Base-by-base conservation (phyloP, 2,797 vertebrate species). In the Phaenicophaeus curvirostris region DNA sequence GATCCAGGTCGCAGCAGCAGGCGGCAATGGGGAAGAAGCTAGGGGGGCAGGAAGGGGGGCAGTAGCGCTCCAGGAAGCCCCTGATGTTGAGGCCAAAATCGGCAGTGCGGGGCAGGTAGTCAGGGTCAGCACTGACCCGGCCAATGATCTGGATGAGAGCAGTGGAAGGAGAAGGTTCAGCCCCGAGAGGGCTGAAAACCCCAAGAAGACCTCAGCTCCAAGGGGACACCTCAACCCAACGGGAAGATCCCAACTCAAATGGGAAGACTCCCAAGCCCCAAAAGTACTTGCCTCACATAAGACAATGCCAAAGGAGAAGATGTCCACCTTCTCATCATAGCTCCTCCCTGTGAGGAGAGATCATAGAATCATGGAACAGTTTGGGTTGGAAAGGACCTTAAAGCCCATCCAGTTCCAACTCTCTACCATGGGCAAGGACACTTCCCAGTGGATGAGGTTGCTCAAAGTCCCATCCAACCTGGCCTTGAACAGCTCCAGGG, bases 281-380 rank as follows among this genome's bases (percentile, higher is more conserved):
- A 13, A 17, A 14, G 68, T 51, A 92, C 99, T 98, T 97, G 99
- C 99, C 99, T 99, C 99, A 0, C 99, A 99, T 21, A 99, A 98
- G 97, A 99, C 98, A 31, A 99, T 99, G n/a, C 99, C 99, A 0
- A 99, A 99, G 89, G 99, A 99, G 95, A 99, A 99, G 96, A 99
- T 98, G 87, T 99, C 99, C 80, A 99, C 99, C 94, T 98, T 99
- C 97, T 99, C 99, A 31, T 99, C 99, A 0, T 99, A 99, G 97
- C 98, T 99, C 95, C 98, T 98, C 58, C 99, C 99, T 99, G 97
- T 1, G 15, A 27, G 37, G 50, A 95, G 37, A 96, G 62, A 46
- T 44, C 42, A 44, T 44, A 44, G 42, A 44, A 44, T 44, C 42
- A 44, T 44, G 15, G 42, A 44, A 42, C 15, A 41, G 41, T 42